Evolutionary conservation across 2,113 vertebrate species (phyloP).

Genomic region (Lepidothrix coronata): DNA sequence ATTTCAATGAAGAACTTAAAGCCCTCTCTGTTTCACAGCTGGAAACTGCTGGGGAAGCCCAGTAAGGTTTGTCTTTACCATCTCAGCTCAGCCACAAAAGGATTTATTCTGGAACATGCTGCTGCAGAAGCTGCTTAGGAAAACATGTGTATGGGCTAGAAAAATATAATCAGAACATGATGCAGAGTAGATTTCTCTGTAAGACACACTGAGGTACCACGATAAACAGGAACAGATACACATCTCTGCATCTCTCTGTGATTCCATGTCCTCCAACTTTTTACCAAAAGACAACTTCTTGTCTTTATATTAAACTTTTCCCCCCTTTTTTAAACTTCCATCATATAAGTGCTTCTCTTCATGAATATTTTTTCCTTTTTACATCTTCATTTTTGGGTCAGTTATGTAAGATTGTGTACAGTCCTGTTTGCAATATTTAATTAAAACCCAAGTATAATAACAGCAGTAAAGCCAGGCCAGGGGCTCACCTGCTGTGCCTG

Average conservation of each 20-base stretch:
- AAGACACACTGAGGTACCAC: not conserved
- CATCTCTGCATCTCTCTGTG: not conserved
- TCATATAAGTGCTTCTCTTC: not conserved
- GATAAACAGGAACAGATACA: not conserved
- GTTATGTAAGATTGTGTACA: not conserved
- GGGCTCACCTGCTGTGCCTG: not conserved
- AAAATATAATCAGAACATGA: not conserved
- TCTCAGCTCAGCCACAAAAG: not conserved
- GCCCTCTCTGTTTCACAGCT: slow-evolving; percentile 20
- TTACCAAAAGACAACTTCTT: not conserved
- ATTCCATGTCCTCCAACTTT: not conserved
- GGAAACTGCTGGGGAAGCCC: slow-evolving; percentile 38
- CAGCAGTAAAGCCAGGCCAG: not conserved
- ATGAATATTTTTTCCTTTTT: not conserved
- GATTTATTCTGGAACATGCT: slow-evolving; percentile 12
- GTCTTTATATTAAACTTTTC: not conserved
- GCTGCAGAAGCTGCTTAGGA: slow-evolving; percentile 26
- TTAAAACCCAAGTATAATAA: not conserved
- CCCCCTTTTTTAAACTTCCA: not conserved
- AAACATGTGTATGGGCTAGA: slow-evolving; percentile 23
- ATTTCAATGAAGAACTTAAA: not conserved
- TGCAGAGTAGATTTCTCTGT: not conserved
- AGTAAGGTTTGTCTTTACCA: not conserved
- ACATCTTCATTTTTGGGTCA: not conserved
- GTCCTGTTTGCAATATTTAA: not conserved